Base-by-base conservation (phyloP, 2,888 invertebrate genomes). In the Cephus rjabovi region DNA sequence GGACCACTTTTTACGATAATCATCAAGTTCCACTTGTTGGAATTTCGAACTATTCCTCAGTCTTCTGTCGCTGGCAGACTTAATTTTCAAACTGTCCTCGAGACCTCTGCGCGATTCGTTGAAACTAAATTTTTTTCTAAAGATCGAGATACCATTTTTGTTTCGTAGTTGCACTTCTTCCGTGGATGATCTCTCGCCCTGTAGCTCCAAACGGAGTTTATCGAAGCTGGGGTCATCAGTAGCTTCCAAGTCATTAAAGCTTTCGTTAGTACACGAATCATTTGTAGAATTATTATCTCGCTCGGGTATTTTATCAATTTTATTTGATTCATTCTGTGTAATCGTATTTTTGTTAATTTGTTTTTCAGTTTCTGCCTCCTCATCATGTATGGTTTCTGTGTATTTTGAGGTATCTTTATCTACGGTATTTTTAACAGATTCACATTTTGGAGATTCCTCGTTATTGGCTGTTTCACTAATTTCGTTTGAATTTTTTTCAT, bases 201-300 rank as follows among this genome's bases (percentile, higher is more conserved):
- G 75, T 15, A 86, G 81, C 82, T 89, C 88, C 76, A 89, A 76
- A n/a, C 86, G 86, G n/a, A 86, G 81, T 79, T 88, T 86, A 79
- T 87, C 84, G 77, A 89, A 88, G 77, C 82, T 83, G 68, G 79
- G 76, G 40, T 85, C 84, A 69, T 85, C 82, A 34, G 81, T 84
- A 37, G 80, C 76, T 73, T 86, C 85, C 11, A 82, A 77, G 73
- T 84, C 81, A 34, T 82, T 82, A 35, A 78, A 35, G 74, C 81
- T 56, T n/a, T 71, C 30, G 31, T 33, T 31, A 1, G 12, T 33
- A 6, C 11, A 31, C 11, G 79, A 75, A 69, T 77, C 74, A 76
- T 56, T 77, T 37, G 69, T 76, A 79, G 78, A 81, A 81, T 79
- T 79, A 70, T 83, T 81, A 76, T 83, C 81, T 80, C 56, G 75